Base-by-base conservation (phyloP, 2,888 invertebrate species). In the Gymnosoma rotundatum region DNA sequence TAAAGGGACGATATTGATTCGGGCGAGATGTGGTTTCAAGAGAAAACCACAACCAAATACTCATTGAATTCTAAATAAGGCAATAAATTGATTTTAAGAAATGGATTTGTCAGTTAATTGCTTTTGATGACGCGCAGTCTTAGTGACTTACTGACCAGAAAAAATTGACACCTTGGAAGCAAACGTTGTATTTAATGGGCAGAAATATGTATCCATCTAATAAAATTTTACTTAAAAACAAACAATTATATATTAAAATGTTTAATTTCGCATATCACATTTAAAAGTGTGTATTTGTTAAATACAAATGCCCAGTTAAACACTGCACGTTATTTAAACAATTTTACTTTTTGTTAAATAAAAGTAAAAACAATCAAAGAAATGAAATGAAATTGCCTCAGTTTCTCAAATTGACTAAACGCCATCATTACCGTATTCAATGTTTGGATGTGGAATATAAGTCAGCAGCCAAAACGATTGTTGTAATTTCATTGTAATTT, bases 171-270 rank as follows among this genome's bases (percentile, higher is more conserved):
- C 25, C 25, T 25, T 25, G 1, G 4, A 25, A 25, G 25, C 4
- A 1, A 25, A 25, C 25, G 4, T 25, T 25, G 25, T 38, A 38
- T 38, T 21, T 60, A 7, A 50, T 8, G n/a, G 36, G 14, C n/a
- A 32, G 16, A 36, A 54, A 45, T 45, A 25, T 56, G 45, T 0
- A 6, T 10, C 66, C 12, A 14, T 38, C 58, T 75, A 75, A 56
- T 76, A 38, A 36, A 58, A 38, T 20, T 12, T 20, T 16, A 8
- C 42, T 38, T 9, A 50, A 60, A 9, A 32, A 36, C 16, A 76
- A 25, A 60, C 25, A 60, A 67, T 48, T 25, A 20, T 58, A 25
- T 60, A 67, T 66, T 76, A 67, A 67, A 67, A 76, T 67, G n/a
- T 60, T 60, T 67, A 52, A 60, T 60, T 76, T 38, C n/a, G 50